A percentile compares a stretch with the other conserved stretches of the same genome.
These are phyloP conservation scores for Plumapathes pennacea DNA, from an alignment of 92 coral and sea anemone species.

Conservation along the genomic window DNA sequence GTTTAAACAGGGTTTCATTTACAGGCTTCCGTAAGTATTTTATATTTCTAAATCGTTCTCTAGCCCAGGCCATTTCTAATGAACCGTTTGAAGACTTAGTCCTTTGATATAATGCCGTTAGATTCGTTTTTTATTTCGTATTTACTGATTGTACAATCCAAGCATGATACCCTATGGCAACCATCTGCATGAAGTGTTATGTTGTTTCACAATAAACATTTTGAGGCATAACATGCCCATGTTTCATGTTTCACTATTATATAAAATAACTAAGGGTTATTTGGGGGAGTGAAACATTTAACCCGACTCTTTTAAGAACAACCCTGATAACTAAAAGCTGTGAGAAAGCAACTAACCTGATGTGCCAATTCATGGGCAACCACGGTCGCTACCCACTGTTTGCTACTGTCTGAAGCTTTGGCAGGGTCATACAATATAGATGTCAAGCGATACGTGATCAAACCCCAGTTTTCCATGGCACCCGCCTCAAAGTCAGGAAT, in stretches of 20 bases:
- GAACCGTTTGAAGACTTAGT: no score
- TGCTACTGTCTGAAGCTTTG: conserved; percentile 77
- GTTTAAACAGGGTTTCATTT: no score
- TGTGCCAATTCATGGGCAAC: conserved; percentile 97
- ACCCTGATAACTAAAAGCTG: background rate
- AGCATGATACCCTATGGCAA: no score
- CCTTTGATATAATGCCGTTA: no score
- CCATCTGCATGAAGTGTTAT: no score
- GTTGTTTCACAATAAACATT: no score
- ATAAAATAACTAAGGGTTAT: background rate
- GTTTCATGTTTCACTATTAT: background rate
- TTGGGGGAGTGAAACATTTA: background rate
- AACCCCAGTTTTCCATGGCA: conserved; percentile 99
- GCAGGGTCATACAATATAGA: conserved; percentile 73
- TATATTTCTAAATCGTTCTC: no score
- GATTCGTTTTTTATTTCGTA: no score
- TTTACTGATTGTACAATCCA: no score
- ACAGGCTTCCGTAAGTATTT: no score
- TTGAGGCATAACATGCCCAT: no score
- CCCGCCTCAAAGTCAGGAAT: conserved; percentile 96
- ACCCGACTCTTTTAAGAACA: background rate
- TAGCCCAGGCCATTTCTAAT: no score
- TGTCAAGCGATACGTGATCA: conserved; percentile 87
- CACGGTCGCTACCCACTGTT: conserved; percentile 92
- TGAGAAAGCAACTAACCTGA: conserved; percentile 66